Percentiles rank a stretch among this genome's conserved stretches.
phyloP scores from a whole-genome alignment of 2,888 invertebrate genomes.

The Dynastes grantii region DNA sequence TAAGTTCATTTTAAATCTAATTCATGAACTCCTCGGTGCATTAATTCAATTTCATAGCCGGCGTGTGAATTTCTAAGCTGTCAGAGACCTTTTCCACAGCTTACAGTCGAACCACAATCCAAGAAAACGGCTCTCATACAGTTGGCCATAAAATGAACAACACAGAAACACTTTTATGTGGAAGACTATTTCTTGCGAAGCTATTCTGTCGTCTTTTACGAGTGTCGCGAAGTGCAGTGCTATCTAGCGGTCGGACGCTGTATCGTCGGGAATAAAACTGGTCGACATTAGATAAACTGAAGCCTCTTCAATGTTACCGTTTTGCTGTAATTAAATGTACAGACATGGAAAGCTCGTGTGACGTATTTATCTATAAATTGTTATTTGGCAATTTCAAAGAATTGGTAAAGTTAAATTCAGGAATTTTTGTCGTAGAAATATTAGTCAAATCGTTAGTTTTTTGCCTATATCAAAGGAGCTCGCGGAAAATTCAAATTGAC shows the following conservation, averaged over 20 bases:
- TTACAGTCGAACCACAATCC: conserved; percentile 6
- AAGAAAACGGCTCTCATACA: conserved; percentile 35
- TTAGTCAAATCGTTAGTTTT: too few relatives aligned
- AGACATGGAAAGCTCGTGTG: neutral
- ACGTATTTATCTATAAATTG: neutral
- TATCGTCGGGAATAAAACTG: conserved; percentile 9
- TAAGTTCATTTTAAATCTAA: neutral
- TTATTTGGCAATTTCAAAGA: too few relatives aligned
- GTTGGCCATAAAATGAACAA: conserved; percentile 45
- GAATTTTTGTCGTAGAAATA: too few relatives aligned
- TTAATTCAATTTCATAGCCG: neutral
- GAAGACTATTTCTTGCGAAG: conserved; percentile 29
- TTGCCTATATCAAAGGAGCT: too few relatives aligned
- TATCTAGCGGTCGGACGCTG: conserved; percentile 23
- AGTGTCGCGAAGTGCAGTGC: conserved; percentile 5
- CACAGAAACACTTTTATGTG: conserved; percentile 49
- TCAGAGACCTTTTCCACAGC: neutral
- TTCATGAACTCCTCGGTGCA: neutral
- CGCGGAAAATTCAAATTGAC: too few relatives aligned
- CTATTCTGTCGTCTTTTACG: conserved; percentile 24
- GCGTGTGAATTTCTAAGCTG: conserved; percentile 23
- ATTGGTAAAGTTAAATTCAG: too few relatives aligned
- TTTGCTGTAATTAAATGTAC: neutral
- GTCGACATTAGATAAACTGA: neutral
- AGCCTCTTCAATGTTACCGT: neutral